Percentiles rank a stretch among this genome's conserved stretches.
Conservation (phyloP, 2,888 invertebrate species). For the Amblyteles armatorius region DNA sequence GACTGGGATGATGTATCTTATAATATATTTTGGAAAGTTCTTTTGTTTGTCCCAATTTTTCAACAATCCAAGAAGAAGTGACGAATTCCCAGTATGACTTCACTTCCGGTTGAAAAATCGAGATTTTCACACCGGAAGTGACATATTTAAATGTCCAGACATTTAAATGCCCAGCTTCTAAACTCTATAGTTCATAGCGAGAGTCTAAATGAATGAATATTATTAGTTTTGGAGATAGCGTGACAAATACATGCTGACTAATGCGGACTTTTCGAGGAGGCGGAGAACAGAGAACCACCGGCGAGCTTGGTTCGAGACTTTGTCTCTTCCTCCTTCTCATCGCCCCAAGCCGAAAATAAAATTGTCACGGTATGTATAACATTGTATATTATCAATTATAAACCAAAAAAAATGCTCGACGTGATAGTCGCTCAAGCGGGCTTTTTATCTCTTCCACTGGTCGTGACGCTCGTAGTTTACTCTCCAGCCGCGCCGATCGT, state of each 20-base stretch:
- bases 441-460: slow-evolving; percentile 6
- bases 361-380: not conserved
- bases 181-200: too few species aligned
- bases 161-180: too few species aligned
- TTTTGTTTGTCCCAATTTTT: too few species aligned
- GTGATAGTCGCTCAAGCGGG: slow-evolving; percentile 11
- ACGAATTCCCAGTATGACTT: too few species aligned
- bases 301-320: not conserved
- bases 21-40: too few species aligned
- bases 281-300: not conserved
- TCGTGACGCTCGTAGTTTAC: not conserved
- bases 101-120: too few species aligned
- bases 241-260: not conserved
- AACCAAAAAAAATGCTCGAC: not conserved
- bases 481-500: not conserved
- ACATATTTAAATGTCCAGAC: too few species aligned
- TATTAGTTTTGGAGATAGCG: not conserved
- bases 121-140: too few species aligned
- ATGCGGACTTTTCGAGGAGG: not conserved
- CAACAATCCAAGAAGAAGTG: too few species aligned
- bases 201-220: not conserved
- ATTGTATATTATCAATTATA: slow-evolving; percentile 31
- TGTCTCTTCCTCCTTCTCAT: not conserved
- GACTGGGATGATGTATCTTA: slow-evolving; percentile 18
- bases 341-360: not conserved